A percentile compares a stretch with the other conserved stretches of the same genome.
phyloP scores from a whole-genome alignment of 2,797 vertebrate genomes.

The Pangasius sanitwongsei region DNA sequence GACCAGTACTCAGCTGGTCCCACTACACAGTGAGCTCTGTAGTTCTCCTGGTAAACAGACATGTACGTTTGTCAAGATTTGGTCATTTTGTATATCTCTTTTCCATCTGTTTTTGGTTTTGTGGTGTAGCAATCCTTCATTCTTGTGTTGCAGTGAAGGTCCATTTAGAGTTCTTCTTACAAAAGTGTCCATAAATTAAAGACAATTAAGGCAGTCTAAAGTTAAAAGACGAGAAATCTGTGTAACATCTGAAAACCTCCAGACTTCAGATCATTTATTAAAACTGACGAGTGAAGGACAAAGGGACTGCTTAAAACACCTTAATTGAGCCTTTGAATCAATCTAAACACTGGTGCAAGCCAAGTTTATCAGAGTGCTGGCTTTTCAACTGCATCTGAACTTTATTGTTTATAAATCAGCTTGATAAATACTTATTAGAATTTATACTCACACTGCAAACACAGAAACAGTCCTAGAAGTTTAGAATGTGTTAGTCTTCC shows the following conservation, averaged over 20 bases:
- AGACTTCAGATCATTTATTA: constrained; percentile 5
- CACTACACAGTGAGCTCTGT: constrained; percentile 8
- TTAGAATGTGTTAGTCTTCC: neutral
- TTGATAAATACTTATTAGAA: constrained; percentile 53
- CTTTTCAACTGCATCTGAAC: constrained; percentile 27
- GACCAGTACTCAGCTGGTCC: constrained; percentile 9
- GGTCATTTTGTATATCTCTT: constrained; percentile 28
- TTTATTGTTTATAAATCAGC: constrained; percentile 55
- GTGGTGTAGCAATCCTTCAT: constrained; percentile 17
- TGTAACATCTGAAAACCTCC: neutral
- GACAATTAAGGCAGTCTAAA: constrained; percentile 11
- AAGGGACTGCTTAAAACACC: constrained; percentile 14
- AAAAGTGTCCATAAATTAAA: constrained; percentile 38
- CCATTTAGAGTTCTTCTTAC: constrained; percentile 23
- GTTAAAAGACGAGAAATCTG: constrained; percentile 25
- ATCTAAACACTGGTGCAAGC: constrained; percentile 18
- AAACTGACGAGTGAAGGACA: constrained; percentile 24
- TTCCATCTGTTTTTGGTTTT: constrained; percentile 47
- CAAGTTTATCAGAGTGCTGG: constrained; percentile 26
- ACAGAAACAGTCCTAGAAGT: neutral
- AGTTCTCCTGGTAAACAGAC: constrained; percentile 40
- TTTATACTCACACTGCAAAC: neutral
- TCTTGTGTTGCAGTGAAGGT: neutral
- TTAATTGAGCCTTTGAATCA: constrained; percentile 12
- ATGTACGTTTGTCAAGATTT: constrained; percentile 17